phyloP scores from a whole-genome alignment of 2,113 vertebrate genomes.

The Dissostichus mawsoni region DNA sequence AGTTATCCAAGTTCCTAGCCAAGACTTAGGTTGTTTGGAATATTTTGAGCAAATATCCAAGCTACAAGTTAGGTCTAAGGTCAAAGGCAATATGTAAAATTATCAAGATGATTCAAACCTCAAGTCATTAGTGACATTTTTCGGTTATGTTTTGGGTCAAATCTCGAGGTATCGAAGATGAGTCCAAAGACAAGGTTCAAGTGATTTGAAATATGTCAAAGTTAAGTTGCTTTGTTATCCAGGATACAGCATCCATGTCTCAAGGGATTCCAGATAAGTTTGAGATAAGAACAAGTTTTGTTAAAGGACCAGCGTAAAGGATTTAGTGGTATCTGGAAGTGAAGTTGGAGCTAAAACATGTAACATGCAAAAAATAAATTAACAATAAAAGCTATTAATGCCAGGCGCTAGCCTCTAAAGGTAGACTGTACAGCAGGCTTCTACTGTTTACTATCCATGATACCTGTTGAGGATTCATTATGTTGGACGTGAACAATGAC shows the following conservation, averaged over 20 bases:
- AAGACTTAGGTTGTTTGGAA: no score
- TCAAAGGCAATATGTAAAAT: not conserved
- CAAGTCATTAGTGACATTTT: not conserved
- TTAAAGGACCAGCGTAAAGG: no score
- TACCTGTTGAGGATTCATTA: constrained; percentile 53
- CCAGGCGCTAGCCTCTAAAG: not conserved
- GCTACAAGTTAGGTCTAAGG: not conserved
- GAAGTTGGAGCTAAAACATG: not conserved
- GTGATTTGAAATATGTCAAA: not conserved
- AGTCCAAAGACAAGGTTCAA: not conserved
- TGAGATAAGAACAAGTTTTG: no score
- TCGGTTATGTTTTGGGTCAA: no score
- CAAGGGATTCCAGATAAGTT: not conserved
- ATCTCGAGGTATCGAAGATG: not conserved
- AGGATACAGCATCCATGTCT: not conserved
- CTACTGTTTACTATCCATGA: constrained; percentile 7
- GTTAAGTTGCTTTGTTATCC: not conserved
- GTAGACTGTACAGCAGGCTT: not conserved
- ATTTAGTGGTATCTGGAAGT: no score
- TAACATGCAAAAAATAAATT: not conserved
- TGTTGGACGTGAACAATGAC: constrained; percentile 63
- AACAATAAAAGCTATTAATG: not conserved
- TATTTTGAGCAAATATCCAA: not conserved
- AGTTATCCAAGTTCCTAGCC: not conserved
- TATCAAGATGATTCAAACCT: not conserved